Evolutionary conservation across 1,140 invertebrate species (phyloP).

Genomic region (Trachelipus rathkii): DNA sequence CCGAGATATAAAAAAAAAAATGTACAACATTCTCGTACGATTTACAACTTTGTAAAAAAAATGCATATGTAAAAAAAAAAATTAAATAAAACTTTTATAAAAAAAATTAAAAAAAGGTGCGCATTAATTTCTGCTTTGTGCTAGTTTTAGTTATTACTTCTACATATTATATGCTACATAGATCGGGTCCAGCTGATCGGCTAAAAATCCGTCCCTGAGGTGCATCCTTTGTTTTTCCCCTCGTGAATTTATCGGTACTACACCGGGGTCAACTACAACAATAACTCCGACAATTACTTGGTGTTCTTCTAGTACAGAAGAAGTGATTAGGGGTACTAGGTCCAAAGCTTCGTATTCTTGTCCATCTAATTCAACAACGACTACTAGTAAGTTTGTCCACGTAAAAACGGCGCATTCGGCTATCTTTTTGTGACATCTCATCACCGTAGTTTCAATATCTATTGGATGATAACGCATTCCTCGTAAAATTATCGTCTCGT

Average conservation of each 20-base stretch:
- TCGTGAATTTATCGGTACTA: constrained; percentile 96
- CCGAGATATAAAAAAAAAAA: too few relatives aligned
- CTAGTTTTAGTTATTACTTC: too few relatives aligned
- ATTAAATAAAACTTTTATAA: too few relatives aligned
- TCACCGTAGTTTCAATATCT: constrained; percentile 97
- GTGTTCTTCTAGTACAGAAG: constrained; percentile 95
- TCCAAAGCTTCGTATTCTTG: constrained; percentile 97
- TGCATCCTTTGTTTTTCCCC: constrained; percentile 99
- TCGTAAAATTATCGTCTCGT: constrained; percentile 94
- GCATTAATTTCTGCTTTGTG: too few relatives aligned
- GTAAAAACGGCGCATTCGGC: constrained; percentile 99
- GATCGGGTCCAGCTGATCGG: constrained; percentile 97
- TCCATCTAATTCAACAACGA: constrained; percentile 94
- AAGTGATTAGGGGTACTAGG: constrained; percentile 94
- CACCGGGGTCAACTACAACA: constrained; percentile 94
- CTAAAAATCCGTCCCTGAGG: constrained; percentile 92
- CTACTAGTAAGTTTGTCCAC: constrained; percentile 96
- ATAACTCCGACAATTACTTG: constrained; percentile 98
- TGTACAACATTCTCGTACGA: too few relatives aligned
- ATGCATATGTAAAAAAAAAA: too few relatives aligned
- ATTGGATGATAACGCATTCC: constrained; percentile 99
- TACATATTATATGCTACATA: constrained; percentile 99
- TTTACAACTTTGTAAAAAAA: too few relatives aligned
- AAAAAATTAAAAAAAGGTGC: too few relatives aligned
- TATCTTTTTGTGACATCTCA: constrained; percentile 97